Evolutionary conservation across 2,888 invertebrate genomes (phyloP), one percentile per base, ranked within the genome.

Genomic region (Yponomeuta cagnagella): DNA sequence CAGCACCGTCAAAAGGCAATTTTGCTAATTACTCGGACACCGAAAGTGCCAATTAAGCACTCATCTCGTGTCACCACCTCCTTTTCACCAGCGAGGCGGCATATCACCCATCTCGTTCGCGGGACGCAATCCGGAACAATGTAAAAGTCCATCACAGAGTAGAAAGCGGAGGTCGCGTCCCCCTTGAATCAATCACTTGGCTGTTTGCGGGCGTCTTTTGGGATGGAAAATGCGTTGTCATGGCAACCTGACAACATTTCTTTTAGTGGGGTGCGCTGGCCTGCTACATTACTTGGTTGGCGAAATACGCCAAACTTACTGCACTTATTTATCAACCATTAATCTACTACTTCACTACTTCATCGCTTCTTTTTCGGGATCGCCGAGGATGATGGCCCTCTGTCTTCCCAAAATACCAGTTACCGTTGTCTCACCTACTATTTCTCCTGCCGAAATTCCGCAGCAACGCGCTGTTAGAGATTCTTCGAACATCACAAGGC

Each of bases 131-230:
- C 5, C 52, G 52, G 15, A 15, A 58, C 52, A 58, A 58, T 58
- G 52, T 58, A 58, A 58, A 58, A 65, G 31, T 65, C 12, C 67
- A 67, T 67, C 67, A 70, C 23, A 70, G 63, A 15, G 73, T 72
- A 71, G 73, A 72, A 71, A 71, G 71, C 68, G 69, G 37, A 72
- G 71, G 70, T 72, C 71, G 71, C 69, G 72, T 71, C 66, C 68
- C 68, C 68, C 48, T 72, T 73, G 72, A 48, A 73, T 73, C 72
- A 73, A 73, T 72, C 73, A 72, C 31, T 12, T 52, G 52, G 10
- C 52, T 52, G 52, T 52, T 52, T 58, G 52, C 52, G 52, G 15
- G 52, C 52, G 52, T 12, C 15, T 58, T 15, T 1, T 43, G 43
- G 43, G 43, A 43, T 58, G 52, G 1, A 58, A 58, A 15, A 58